A percentile compares a stretch with the other conserved stretches of the same genome.
Evolutionary conservation across 2,113 vertebrate genomes (phyloP).

Genomic region (Trogon surrucura): DNA sequence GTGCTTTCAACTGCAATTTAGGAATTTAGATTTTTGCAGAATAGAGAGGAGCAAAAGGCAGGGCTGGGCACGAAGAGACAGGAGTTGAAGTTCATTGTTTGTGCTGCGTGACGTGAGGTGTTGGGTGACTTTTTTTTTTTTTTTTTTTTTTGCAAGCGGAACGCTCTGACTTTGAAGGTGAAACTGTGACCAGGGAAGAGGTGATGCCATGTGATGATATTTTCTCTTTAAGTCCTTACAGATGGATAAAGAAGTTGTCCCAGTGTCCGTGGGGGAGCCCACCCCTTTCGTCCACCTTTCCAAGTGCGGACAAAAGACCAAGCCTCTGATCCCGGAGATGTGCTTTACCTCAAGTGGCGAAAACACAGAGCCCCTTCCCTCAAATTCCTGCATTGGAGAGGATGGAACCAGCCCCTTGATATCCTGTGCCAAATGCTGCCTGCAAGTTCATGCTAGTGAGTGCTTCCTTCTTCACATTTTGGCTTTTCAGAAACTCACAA

Average conservation of each 20-base stretch:
- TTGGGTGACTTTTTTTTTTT: background rate
- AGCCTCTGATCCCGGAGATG: slow-evolving; percentile 94
- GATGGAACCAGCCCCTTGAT: slow-evolving; percentile 92
- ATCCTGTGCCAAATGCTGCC: slow-evolving; percentile 87
- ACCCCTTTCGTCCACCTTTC: slow-evolving; percentile 43
- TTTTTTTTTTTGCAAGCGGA: background rate
- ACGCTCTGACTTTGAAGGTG: background rate
- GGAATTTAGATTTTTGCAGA: background rate
- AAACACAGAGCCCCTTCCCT: slow-evolving; percentile 89
- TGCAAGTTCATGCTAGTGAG: slow-evolving; percentile 97
- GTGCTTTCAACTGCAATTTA: background rate
- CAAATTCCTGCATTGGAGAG: slow-evolving; percentile 87
- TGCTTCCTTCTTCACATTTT: background rate
- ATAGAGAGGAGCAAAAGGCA: background rate
- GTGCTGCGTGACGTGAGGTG: background rate
- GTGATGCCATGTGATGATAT: accelerated
- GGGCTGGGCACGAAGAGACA: background rate
- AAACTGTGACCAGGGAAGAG: background rate
- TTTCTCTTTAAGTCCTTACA: slow-evolving; percentile 59
- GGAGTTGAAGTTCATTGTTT: background rate
- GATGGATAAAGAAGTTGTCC: slow-evolving; percentile 73
- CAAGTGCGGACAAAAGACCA: slow-evolving; percentile 80
- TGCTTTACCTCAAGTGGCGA: slow-evolving; percentile 91
- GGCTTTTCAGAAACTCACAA: accelerated
- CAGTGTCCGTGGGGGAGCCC: background rate